These are phyloP conservation scores for Sebastes oblongus DNA, from an alignment of 2,797 vertebrate species.

Conservation along the genomic window DNA sequence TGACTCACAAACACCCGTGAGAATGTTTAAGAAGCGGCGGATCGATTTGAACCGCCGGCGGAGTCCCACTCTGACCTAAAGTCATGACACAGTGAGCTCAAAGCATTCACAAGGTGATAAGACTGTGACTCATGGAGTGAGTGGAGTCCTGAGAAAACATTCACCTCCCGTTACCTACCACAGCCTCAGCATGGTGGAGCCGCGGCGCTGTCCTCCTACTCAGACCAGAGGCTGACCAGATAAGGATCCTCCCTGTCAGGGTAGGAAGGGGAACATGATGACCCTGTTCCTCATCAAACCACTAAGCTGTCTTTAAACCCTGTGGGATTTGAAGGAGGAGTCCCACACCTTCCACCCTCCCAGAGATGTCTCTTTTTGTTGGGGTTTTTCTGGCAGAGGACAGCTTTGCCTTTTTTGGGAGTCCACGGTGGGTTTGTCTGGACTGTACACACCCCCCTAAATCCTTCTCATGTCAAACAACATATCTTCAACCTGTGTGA, in stretches of 20 bases:
- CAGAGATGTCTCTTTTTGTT: slow-evolving; percentile 15
- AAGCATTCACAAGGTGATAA: slow-evolving; percentile 8
- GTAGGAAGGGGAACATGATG: not conserved
- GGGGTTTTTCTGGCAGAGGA: slow-evolving; percentile 29
- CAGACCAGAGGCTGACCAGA: not conserved
- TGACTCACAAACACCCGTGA: not conserved
- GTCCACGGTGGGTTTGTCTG: not conserved
- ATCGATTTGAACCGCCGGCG: not conserved
- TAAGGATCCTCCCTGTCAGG: slow-evolving; percentile 15
- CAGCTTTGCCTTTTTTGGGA: slow-evolving; percentile 57
- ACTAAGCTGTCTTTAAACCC: not conserved
- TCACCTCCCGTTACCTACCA: slow-evolving; percentile 65
- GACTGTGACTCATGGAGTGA: slow-evolving; percentile 19
- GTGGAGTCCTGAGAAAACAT: slow-evolving; percentile 35
- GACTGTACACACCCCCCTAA: not conserved
- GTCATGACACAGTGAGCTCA: slow-evolving; percentile 6
- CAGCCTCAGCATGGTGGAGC: slow-evolving; percentile 68
- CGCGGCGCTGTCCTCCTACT: slow-evolving; percentile 22
- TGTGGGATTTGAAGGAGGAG: slow-evolving; percentile 39
- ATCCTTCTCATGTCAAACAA: slow-evolving; percentile 39
- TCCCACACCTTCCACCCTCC: slow-evolving; percentile 11
- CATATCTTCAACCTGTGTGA: slow-evolving; percentile 9
- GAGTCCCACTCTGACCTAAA: slow-evolving; percentile 8
- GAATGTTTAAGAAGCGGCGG: not conserved
- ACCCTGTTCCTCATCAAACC: slow-evolving; percentile 1